Evolutionary conservation across 2,113 vertebrate genomes (phyloP).

Genomic region (Leucosticte australis): DNA sequence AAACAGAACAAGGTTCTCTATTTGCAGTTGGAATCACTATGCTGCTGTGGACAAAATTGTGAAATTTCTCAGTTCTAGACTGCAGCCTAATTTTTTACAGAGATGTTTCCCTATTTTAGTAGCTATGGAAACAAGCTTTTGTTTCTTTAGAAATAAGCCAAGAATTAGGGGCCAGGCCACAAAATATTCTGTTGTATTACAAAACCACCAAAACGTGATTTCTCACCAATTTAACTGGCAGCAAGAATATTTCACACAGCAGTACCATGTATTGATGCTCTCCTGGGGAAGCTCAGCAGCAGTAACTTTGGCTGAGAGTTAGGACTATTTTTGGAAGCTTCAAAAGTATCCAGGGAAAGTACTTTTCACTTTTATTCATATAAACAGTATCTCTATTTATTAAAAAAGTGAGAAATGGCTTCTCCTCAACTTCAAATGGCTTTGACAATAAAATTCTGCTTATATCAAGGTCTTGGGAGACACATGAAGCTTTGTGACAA

Average conservation of each 20-base stretch:
- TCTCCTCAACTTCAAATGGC: conserved; percentile 50
- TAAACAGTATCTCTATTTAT: conserved; percentile 61
- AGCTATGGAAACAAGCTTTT: conserved; percentile 18
- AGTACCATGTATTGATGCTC: conserved; percentile 4
- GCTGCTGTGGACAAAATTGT: background rate
- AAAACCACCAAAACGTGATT: conserved; percentile 59
- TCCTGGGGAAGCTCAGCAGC: conserved; percentile 44
- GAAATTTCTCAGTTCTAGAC: background rate
- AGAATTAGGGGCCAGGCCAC: conserved; percentile 43
- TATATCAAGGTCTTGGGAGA: conserved; percentile 56
- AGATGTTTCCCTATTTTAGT: conserved; percentile 10
- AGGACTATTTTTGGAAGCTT: conserved; percentile 59
- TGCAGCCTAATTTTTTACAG: conserved; percentile 16
- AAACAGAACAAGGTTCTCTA: background rate
- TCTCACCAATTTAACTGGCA: conserved; percentile 53
- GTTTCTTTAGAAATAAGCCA: conserved; percentile 41
- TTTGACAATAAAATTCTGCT: conserved; percentile 57
- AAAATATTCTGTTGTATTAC: conserved; percentile 57
- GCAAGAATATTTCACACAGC: conserved; percentile 21
- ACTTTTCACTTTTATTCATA: conserved; percentile 59
- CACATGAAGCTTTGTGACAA: conserved; percentile 54
- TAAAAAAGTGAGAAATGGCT: conserved; percentile 61
- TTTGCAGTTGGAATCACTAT: background rate
- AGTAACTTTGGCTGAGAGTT: conserved; percentile 45
- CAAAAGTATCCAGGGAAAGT: conserved; percentile 41